Percentiles rank a stretch among this genome's conserved stretches.
phyloP scores from a whole-genome alignment of 2,113 vertebrate species.

The Pao palembangensis region DNA sequence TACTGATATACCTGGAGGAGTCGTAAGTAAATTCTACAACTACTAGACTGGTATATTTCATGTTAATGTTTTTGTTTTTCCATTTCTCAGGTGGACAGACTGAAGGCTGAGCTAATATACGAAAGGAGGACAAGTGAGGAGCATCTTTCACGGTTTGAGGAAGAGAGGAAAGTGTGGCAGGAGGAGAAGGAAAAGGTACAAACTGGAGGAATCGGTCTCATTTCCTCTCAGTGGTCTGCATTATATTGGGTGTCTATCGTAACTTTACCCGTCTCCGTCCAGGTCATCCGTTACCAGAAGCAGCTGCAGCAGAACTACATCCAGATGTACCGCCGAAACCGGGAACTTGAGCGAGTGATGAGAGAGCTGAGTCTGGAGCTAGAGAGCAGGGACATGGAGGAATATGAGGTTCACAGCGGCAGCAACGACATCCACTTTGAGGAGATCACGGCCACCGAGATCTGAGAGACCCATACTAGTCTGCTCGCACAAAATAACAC shows the following conservation, averaged over 20 bases:
- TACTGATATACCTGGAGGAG: background rate
- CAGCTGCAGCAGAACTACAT: constrained; percentile 98
- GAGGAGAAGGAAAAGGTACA: constrained; percentile 89
- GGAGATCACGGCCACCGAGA: constrained; percentile 89
- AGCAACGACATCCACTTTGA: constrained; percentile 82
- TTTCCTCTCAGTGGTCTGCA: background rate
- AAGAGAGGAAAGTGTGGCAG: constrained; percentile 90
- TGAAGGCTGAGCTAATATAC: constrained; percentile 82
- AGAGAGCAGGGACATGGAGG: constrained; percentile 83
- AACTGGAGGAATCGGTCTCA: background rate
- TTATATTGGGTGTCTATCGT: background rate
- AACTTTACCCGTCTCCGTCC: background rate
- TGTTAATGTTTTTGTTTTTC: background rate
- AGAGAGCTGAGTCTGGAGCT: constrained; percentile 89
- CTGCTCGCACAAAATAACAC: constrained; percentile 29
- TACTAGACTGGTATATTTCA: background rate
- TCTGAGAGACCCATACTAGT: constrained; percentile 58
- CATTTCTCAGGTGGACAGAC: constrained; percentile 75
- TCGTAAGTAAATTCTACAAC: too few relatives aligned
- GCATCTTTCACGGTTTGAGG: constrained; percentile 84
- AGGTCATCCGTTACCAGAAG: constrained; percentile 96
- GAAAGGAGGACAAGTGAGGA: constrained; percentile 85
- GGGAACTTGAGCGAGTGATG: constrained; percentile 90
- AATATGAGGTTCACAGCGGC: constrained; percentile 77
- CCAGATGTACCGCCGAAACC: constrained; percentile 96